Percentiles rank a stretch among this genome's conserved stretches.
Evolutionary conservation across 1,140 invertebrate species (phyloP).

Genomic region (Cyclargus thomasi): DNA sequence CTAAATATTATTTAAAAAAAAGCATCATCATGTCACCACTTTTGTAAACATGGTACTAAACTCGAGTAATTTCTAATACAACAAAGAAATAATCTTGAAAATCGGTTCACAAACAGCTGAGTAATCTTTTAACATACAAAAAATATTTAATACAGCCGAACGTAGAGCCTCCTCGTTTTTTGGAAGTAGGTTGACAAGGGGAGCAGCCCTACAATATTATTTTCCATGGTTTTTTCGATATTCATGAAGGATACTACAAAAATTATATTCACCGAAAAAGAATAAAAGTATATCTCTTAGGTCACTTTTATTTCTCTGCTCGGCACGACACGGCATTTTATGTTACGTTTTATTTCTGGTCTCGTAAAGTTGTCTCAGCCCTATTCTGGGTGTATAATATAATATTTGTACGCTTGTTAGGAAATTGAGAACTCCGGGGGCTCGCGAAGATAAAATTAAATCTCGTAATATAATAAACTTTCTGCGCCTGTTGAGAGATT

Average conservation of each 20-base stretch:
- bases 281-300: background rate
- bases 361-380: background rate
- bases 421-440: background rate
- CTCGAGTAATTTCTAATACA: too few species aligned
- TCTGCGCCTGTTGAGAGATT: background rate
- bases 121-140: too few species aligned
- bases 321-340: background rate
- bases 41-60: too few species aligned
- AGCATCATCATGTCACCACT: too few species aligned
- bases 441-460: background rate
- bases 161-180: too few species aligned
- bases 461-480: slow-evolving; percentile 1
- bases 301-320: background rate
- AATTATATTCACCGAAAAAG: background rate
- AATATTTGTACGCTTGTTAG: background rate
- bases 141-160: too few species aligned
- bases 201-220: too few species aligned
- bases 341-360: background rate
- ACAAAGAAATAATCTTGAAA: too few species aligned
- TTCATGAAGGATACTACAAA: background rate
- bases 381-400: background rate
- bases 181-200: too few species aligned
- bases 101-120: too few species aligned
- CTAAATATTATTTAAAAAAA: too few species aligned
- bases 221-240: too few species aligned